phyloP scores from a whole-genome alignment of 2,113 vertebrate species.

The Pyrgilauda ruficollis region DNA sequence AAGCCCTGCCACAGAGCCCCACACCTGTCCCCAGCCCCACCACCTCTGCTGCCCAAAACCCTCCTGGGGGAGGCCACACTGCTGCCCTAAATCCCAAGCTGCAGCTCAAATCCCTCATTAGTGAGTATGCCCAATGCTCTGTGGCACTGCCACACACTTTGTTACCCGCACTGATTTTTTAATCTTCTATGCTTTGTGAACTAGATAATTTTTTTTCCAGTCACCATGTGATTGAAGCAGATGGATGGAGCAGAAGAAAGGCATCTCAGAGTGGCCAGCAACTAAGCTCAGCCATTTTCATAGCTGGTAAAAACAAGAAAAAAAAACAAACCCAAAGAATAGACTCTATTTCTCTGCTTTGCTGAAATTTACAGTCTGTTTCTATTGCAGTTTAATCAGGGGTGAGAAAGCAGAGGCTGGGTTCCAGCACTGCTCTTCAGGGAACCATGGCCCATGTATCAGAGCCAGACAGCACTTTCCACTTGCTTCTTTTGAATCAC shows the following conservation, averaged over 20 bases:
- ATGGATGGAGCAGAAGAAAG: conserved; percentile 22
- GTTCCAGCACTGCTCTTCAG: neutral
- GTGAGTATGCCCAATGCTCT: neutral
- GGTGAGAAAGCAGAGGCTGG: neutral
- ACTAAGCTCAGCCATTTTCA: conserved; percentile 13
- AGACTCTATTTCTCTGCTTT: neutral
- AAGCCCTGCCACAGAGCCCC: neutral
- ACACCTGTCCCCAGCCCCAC: neutral
- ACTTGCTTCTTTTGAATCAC: neutral
- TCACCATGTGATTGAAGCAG: conserved; percentile 34
- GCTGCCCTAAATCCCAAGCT: neutral
- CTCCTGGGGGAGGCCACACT: neutral
- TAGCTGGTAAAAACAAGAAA: neutral
- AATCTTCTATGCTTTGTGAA: neutral
- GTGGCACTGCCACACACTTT: neutral
- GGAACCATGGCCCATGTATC: neutral
- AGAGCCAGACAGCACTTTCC: neutral
- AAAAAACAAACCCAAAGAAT: neutral
- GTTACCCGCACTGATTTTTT: neutral
- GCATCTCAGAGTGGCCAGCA: neutral
- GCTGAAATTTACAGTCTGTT: neutral
- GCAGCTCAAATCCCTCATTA: neutral
- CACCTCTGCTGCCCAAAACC: neutral
- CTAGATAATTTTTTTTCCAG: neutral
- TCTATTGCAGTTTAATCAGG: neutral